Evolutionary conservation across 1,140 invertebrate genomes (phyloP).

Genomic region (Lordiphosa stackelbergi): DNA sequence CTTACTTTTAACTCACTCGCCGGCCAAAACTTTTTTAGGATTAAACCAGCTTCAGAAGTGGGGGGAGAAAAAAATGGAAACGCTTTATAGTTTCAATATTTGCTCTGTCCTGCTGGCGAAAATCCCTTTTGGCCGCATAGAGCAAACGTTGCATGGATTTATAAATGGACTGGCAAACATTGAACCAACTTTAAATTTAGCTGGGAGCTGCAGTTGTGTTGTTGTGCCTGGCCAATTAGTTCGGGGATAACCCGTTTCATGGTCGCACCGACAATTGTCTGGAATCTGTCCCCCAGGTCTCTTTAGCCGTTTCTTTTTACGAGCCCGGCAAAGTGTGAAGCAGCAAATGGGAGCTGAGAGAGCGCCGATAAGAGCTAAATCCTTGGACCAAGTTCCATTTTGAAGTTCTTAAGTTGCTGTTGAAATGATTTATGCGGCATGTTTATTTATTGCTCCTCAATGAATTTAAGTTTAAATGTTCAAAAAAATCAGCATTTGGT

Average conservation of each 20-base stretch:
- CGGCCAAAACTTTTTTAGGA: constrained; percentile 53
- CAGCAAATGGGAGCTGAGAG: constrained; percentile 21
- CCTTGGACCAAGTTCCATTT: constrained; percentile 25
- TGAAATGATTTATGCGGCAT: constrained; percentile 58
- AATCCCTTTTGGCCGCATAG: constrained; percentile 41
- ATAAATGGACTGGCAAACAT: constrained; percentile 51
- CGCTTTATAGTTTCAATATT: constrained; percentile 58
- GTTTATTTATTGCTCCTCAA: constrained; percentile 63
- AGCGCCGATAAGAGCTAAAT: constrained; percentile 31
- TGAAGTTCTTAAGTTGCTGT: constrained; percentile 37
- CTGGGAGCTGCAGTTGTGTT: constrained; percentile 23
- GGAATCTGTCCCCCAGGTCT: constrained; percentile 58
- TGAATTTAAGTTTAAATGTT: constrained; percentile 58
- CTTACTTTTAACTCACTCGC: constrained; percentile 57
- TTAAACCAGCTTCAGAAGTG: constrained; percentile 43
- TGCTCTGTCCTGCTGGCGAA: constrained; percentile 43
- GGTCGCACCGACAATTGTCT: constrained; percentile 45
- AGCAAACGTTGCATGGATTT: constrained; percentile 45
- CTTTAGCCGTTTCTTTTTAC: constrained; percentile 38
- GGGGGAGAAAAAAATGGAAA: constrained; percentile 16
- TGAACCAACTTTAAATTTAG: constrained; percentile 30
- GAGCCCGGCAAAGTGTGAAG: not conserved
- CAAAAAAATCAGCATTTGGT: constrained; percentile 10
- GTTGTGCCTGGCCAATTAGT: constrained; percentile 56
- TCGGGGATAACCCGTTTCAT: constrained; percentile 32